These are phyloP conservation scores for Myxocyprinus asiaticus DNA, from an alignment of 2,113 vertebrate genomes.

Conservation along the genomic window DNA sequence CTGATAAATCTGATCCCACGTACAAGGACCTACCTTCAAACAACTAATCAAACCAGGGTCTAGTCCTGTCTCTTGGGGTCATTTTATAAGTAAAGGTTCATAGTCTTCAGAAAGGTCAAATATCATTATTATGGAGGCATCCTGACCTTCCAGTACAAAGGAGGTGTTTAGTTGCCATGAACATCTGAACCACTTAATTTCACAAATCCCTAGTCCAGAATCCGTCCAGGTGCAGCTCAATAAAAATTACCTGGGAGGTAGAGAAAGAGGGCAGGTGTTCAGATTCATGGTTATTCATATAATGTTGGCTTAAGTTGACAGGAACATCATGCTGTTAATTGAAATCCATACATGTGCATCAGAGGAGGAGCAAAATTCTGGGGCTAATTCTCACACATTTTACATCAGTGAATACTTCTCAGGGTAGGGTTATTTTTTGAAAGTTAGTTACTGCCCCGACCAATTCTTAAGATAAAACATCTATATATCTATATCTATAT, in stretches of 20 bases:
- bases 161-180: slow-evolving; percentile 17
- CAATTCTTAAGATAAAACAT: too few species aligned
- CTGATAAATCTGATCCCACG: background rate
- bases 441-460: too few species aligned
- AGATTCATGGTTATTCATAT: too few species aligned
- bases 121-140: slow-evolving; percentile 11
- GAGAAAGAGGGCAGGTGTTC: background rate
- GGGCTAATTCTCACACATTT: too few species aligned
- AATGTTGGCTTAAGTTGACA: too few species aligned
- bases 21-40: slow-evolving; percentile 1
- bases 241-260: slow-evolving; percentile 62
- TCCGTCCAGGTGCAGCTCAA: slow-evolving; percentile 61
- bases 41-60: slow-evolving; percentile 2
- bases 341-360: too few species aligned
- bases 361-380: too few species aligned
- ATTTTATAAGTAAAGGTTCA: slow-evolving; percentile 12
- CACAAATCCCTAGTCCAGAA: slow-evolving; percentile 6
- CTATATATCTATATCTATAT: too few species aligned
- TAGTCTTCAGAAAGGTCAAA: slow-evolving; percentile 26
- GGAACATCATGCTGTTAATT: too few species aligned
- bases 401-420: too few species aligned
- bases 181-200: slow-evolving; percentile 20
- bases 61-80: slow-evolving; percentile 2
- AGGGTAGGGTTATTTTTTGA: too few species aligned
- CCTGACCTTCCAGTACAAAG: slow-evolving; percentile 46